phyloP scores from a whole-genome alignment of 2,113 vertebrate genomes.

The Aphelocoma coerulescens region DNA sequence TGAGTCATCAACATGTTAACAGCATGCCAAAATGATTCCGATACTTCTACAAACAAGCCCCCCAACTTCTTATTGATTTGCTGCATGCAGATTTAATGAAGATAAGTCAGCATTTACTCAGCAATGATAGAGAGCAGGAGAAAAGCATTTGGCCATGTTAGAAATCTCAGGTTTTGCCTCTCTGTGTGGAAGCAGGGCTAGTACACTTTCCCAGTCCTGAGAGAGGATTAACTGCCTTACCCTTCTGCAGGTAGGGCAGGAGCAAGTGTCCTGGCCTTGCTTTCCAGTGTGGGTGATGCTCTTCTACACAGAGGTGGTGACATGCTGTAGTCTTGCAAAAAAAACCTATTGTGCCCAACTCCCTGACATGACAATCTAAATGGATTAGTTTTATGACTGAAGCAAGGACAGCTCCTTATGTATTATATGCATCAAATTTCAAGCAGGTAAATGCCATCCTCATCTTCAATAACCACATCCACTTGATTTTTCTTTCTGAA shows the following conservation, averaged over 20 bases:
- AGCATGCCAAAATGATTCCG: background rate
- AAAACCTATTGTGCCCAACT: background rate
- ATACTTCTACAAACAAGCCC: conserved; percentile 33
- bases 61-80: conserved; percentile 49
- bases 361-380: conserved; percentile 37
- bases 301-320: background rate
- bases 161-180: background rate
- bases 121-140: background rate
- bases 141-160: background rate
- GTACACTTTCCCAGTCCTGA: background rate
- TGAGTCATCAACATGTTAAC: conserved; percentile 35
- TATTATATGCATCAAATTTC: conserved; percentile 57
- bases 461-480: conserved; percentile 55
- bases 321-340: background rate
- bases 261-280: background rate
- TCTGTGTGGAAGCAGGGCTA: background rate
- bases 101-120: conserved; percentile 21
- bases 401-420: conserved; percentile 56
- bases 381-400: conserved; percentile 48
- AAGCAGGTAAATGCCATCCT: conserved; percentile 53
- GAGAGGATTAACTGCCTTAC: background rate
- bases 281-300: background rate
- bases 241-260: background rate
- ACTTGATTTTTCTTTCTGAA: conserved; percentile 51
- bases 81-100: conserved; percentile 55